These are phyloP conservation scores for Centroberyx gerrardi DNA, from an alignment of 2,797 vertebrate genomes.

Conservation along the genomic window DNA sequence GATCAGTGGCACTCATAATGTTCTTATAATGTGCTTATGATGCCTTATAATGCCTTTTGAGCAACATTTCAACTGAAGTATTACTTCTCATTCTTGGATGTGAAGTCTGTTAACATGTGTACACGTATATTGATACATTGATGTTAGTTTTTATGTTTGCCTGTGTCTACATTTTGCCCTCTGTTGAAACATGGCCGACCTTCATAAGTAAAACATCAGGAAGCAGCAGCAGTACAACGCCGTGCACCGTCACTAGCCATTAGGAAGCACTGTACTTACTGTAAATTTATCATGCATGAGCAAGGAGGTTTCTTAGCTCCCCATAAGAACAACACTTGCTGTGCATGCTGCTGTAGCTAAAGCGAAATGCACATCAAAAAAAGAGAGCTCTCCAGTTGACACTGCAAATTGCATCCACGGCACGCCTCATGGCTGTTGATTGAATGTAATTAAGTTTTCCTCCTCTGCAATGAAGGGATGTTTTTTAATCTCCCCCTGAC, in stretches of 20 bases:
- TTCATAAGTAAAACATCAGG: conserved; percentile 73
- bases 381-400: conserved; percentile 59
- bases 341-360: conserved; percentile 58
- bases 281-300: conserved; percentile 75
- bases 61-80: not conserved
- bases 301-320: conserved; percentile 36
- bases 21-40: not conserved
- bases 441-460: conserved; percentile 81
- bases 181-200: conserved; percentile 24
- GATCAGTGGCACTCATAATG: not conserved
- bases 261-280: conserved; percentile 64
- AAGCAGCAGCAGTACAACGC: conserved; percentile 9
- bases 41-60: not conserved
- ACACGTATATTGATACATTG: not conserved
- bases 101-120: not conserved
- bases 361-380: conserved; percentile 45
- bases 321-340: conserved; percentile 50
- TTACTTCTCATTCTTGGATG: not conserved
- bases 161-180: conserved; percentile 35
- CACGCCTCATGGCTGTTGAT: conserved; percentile 72
- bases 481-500: conserved; percentile 56
- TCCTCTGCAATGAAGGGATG: conserved; percentile 60
- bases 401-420: conserved; percentile 65
- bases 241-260: conserved; percentile 51
- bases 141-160: conserved; percentile 25